Base-by-base conservation (phyloP, 2,797 vertebrate species). In the Hydrocynus forskahlii region DNA sequence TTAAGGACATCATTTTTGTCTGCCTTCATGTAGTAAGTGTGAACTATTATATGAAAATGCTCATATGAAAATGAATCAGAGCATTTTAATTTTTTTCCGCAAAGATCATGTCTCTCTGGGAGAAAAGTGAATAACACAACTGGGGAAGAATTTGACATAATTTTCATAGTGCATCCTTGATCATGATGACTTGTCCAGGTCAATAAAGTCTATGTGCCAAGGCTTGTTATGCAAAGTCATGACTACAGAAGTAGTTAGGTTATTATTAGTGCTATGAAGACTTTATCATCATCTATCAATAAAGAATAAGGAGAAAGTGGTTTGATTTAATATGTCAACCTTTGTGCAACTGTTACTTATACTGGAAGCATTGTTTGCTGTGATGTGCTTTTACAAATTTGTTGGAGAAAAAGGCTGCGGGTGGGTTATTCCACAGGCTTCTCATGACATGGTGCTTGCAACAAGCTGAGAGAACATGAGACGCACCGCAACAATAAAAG, bases 121-220 rank as follows among this genome's bases (percentile, higher is more conserved):
- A 25, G 43, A 75, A 62, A 29, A 45, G 40, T 75, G 59, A 48
- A 75, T 48, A 48, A 48, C 40, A 23, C 43, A 76, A 50, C 43
- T 64, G 25, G 16, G 43, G 16, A 76, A 45, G 43, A 76, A 52
- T 63, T 63, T 64, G 23, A 19, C 74, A 45, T 35, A 13, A 52
- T 6, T 63, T 29, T 52, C 25, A 38, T 35, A 68, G 25, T 25
- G 43, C 35, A 52, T 35, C 6, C 17, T 63, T 79, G 19, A 63
- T 50, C 29, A 80, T 40, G 74, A 25, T 48, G 63, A 50, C 62
- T 69, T 7, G 8, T 25, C 54, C 59, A 82, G 80, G 75, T 71
- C 68, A 77, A 54, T 43, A 70, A 70, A 50, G 57, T 76, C 54
- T 21, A 14, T 50, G 52, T 62, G 35, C 48, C 10, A 52, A 52